phyloP scores from a whole-genome alignment of 2,113 vertebrate genomes.

The Corythornis vintsioides region DNA sequence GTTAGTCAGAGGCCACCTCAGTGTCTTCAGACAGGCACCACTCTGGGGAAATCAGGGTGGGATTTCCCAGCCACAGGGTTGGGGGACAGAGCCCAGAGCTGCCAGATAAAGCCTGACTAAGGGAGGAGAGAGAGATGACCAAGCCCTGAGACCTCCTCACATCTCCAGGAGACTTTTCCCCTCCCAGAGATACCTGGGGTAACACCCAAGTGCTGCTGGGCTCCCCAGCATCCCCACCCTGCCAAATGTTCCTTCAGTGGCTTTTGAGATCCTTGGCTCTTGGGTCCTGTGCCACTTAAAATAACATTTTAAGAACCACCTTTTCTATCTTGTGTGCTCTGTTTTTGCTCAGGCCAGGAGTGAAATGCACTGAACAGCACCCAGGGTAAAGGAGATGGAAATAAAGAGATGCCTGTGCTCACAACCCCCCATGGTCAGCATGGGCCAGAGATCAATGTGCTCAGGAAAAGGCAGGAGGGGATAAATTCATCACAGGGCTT shows the following conservation, averaged over 20 bases:
- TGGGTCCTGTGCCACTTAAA: slow-evolving; percentile 10
- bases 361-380: not conserved
- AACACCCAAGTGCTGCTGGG: not conserved
- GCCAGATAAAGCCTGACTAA: too few relatives aligned
- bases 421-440: not conserved
- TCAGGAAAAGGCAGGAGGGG: not conserved
- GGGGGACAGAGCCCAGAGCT: too few relatives aligned
- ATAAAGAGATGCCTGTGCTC: not conserved
- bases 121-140: too few relatives aligned
- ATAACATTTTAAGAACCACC: slow-evolving; percentile 24
- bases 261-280: slow-evolving; percentile 35
- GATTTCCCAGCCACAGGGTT: too few relatives aligned
- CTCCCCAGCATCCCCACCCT: not conserved
- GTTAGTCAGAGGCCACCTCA: too few relatives aligned
- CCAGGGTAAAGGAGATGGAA: not conserved
- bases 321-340: slow-evolving; percentile 12
- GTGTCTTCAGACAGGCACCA: too few relatives aligned
- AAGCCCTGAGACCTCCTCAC: too few relatives aligned
- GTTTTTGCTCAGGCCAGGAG: slow-evolving; percentile 29
- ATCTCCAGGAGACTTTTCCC: not conserved
- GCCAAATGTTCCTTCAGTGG: not conserved
- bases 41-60: too few relatives aligned
- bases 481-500: slow-evolving; percentile 22
- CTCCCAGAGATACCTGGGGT: too few relatives aligned
- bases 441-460: slow-evolving; percentile 4